Base-by-base conservation (phyloP, 2,797 vertebrate genomes). In the Anguilla anguilla region DNA sequence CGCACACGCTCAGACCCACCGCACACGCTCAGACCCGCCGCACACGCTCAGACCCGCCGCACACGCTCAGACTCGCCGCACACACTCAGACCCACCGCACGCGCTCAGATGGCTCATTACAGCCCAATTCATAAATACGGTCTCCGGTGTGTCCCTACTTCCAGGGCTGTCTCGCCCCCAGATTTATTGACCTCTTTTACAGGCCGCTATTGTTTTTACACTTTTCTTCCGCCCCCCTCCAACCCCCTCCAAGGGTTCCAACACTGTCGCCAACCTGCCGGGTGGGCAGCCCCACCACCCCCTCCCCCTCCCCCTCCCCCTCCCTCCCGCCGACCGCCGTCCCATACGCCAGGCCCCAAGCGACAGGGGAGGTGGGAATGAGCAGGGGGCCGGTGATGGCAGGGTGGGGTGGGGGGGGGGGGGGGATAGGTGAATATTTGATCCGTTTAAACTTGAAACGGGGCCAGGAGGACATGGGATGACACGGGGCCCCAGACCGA, bases 371-470 rank as follows among this genome's bases (percentile, higher is more conserved):
- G 6, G 79, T 49, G 79, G 39, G 43, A 31, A 67, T 22, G 4
- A 22, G 61, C 7, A 61, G 61, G 4, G 61, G 22, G 1, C 35
- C 0, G 35, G 77, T 43, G 39, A 3, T 7, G 69, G 69, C 22
- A 4, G 69, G 28, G 88, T 85, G 86, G 91, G 89, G 13, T 0
- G 67, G 22, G 67, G 1, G 67, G 19, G 61, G 22, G 6, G 61
- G 61, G 25, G 72, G 31, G 74, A 88, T 87, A 87, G 91, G 89
- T 86, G 91, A 91, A 91, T 89, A 91, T 91, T 85, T 85, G 92
- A 93, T 94, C 93, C 92, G 94, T 96, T 95, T 94, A 91, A 92
- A 94, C 92, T 92, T 95, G 94, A 96, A 95, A 92, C 91, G 13
- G 89, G 31, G 94, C 95, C 95, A 94, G 91, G 91, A 93, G 91